Base-by-base conservation (phyloP, 2,888 invertebrate genomes). In the Polyploca ridens region DNA sequence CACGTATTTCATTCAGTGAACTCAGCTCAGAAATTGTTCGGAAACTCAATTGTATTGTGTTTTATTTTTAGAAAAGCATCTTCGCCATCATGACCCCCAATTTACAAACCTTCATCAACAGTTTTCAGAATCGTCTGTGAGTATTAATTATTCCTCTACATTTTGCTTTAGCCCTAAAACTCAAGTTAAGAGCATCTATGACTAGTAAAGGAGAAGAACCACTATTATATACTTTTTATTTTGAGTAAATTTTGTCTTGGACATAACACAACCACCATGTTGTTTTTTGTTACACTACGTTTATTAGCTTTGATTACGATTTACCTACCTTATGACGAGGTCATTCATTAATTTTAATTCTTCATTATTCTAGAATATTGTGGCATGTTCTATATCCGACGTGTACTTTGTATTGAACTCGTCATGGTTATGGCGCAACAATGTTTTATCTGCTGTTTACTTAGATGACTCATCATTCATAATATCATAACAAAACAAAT, bases 61-160 rank as follows among this genome's bases (percentile, higher is more conserved):
- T 58, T 65, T 63, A 38, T 27, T 69, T 62, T 63, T 60, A 62
- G 41, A 66, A 62, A 62, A 49, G 54, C 65, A 11, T 54, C 59
- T 65, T 27, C 19, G 38, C 72, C 84, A 90, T 78, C 77, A 96
- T 96, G 96, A 94, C 95, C 85, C 91, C 95, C 72, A 94, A 95
- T 78, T 87, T 96, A 71, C 93, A 95, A 81, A 94, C 95, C 68
- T 96, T 96, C 87, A 86, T 96, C 79, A 96, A 96, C 89, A 95
- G 96, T 75, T 96, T 96, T 90, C 95, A 95, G 87, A 95, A 95
- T 89, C 95, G 94, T 83, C 91, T 96, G 96, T 96, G 89, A 96
- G 96, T 96, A 87, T 19, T 27, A 27, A n/a, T 57, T 41, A 49
- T 38, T 65, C 46, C n/a, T 54, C 14, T 14, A 14, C 44, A 14